Percentiles rank a stretch among this genome's conserved stretches.
Conservation (phyloP, 1,140 invertebrate species). For the Diorhabda sublineata region DNA sequence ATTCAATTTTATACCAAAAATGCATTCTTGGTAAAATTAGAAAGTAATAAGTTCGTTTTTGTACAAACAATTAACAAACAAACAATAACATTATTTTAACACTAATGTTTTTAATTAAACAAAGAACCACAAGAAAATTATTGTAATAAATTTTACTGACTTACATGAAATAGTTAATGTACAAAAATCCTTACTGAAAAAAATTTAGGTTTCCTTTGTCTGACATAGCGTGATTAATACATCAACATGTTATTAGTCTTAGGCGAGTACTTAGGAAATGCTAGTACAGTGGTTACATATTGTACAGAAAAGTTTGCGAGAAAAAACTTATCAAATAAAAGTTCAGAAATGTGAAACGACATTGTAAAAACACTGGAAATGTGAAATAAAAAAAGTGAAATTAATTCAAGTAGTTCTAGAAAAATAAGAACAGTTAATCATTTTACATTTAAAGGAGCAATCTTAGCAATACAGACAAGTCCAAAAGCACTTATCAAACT, state of each 20-base stretch:
- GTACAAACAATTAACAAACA: neutral
- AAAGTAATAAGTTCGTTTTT: neutral
- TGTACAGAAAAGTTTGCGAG: neutral
- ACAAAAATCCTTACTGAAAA: neutral
- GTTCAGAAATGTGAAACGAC: too few relatives aligned
- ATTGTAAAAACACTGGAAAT: too few relatives aligned
- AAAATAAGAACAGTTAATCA: too few relatives aligned
- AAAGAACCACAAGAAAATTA: neutral
- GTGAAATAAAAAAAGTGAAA: too few relatives aligned
- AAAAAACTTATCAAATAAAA: neutral
- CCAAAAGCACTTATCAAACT: too few relatives aligned
- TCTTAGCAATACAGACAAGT: too few relatives aligned
- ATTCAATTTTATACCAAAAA: neutral
- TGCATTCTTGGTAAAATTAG: neutral
- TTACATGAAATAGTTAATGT: neutral
- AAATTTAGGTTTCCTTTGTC: neutral
- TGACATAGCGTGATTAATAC: neutral
- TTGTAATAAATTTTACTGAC: neutral
- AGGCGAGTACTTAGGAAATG: neutral
- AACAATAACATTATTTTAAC: too few relatives aligned
- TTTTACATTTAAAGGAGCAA: too few relatives aligned
- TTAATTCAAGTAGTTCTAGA: too few relatives aligned
- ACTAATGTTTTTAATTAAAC: neutral
- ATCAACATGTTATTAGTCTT: neutral
- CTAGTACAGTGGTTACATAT: neutral